phyloP scores from a whole-genome alignment of 64 coral and sea anemone genomes.

The Actinia equina region DNA sequence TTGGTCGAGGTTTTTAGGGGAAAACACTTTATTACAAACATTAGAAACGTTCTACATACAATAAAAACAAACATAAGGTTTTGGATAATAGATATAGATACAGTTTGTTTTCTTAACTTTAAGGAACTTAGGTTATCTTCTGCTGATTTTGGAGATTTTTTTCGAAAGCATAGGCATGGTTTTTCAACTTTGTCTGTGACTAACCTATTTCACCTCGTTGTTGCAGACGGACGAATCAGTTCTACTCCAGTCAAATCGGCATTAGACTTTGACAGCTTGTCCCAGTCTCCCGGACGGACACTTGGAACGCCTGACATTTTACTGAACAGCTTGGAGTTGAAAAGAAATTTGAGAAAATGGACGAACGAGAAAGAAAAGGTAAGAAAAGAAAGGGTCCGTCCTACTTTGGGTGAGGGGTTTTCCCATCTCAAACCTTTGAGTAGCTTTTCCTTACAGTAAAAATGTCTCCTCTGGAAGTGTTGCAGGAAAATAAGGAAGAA shows the following conservation, averaged over 20 bases:
- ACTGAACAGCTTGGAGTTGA: constrained; percentile 89
- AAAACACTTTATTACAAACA: too few species aligned
- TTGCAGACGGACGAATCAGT: neutral
- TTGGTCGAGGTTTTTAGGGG: too few species aligned
- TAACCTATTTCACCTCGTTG: neutral
- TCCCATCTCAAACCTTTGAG: neutral
- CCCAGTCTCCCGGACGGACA: constrained; percentile 28
- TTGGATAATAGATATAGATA: too few species aligned
- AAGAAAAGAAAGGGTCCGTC: neutral
- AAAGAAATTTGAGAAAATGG: constrained; percentile 86
- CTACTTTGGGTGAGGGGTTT: neutral
- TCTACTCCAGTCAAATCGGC: neutral
- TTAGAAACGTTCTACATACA: too few species aligned
- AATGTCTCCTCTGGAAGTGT: too few species aligned
- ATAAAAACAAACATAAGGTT: too few species aligned
- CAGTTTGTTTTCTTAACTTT: too few species aligned
- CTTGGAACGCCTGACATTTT: constrained; percentile 84
- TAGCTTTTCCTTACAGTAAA: neutral
- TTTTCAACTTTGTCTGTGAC: too few species aligned
- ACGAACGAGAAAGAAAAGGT: constrained; percentile 96
- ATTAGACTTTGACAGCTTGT: neutral
- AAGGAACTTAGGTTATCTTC: too few species aligned
- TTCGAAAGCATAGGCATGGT: too few species aligned
- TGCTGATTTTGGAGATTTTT: too few species aligned
- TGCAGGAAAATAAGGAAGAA: too few species aligned